Conservation (phyloP, 2,113 vertebrate genomes). For the Syngnathoides biaculeatus region DNA sequence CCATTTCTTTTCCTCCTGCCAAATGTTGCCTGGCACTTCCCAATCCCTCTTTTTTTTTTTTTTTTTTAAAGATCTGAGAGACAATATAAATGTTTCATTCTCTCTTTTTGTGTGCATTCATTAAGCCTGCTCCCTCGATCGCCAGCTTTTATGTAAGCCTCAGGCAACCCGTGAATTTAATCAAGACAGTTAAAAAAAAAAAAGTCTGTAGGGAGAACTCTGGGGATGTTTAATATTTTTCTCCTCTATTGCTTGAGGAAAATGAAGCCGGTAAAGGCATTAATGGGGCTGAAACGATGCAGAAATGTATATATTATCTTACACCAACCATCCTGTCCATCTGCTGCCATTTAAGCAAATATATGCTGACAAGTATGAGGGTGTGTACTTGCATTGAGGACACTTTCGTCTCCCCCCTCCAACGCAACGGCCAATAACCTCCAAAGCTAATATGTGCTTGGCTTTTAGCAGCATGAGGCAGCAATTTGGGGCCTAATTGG, state of each 20-base stretch:
- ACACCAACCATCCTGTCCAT: slow-evolving; percentile 27
- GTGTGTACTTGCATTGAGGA: slow-evolving; percentile 43
- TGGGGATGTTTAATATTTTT: slow-evolving; percentile 19
- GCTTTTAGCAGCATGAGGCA: slow-evolving; percentile 44
- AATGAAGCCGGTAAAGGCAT: slow-evolving; percentile 11
- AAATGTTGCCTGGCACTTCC: slow-evolving; percentile 29
- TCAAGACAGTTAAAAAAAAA: slow-evolving; percentile 52
- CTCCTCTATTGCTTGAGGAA: slow-evolving; percentile 11
- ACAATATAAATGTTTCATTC: slow-evolving; percentile 65
- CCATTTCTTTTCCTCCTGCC: not conserved
- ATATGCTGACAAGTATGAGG: slow-evolving; percentile 35
- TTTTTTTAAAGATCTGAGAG: slow-evolving; percentile 56
- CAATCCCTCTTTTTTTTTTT: slow-evolving; percentile 29
- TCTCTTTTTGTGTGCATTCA: slow-evolving; percentile 24
- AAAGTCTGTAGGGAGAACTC: slow-evolving; percentile 34
- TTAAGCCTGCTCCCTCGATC: slow-evolving; percentile 52
- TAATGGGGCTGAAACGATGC: not conserved
- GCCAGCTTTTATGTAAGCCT: slow-evolving; percentile 63
- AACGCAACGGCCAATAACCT: slow-evolving; percentile 46
- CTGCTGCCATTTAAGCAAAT: slow-evolving; percentile 42
- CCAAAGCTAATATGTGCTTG: slow-evolving; percentile 48
- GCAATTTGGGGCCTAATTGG: slow-evolving; percentile 53
- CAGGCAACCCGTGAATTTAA: slow-evolving; percentile 51
- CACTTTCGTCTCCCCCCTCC: slow-evolving; percentile 18
- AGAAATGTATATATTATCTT: slow-evolving; percentile 19